Evolutionary conservation across 2,888 invertebrate genomes (phyloP).

Genomic region (Neria commutata): DNA sequence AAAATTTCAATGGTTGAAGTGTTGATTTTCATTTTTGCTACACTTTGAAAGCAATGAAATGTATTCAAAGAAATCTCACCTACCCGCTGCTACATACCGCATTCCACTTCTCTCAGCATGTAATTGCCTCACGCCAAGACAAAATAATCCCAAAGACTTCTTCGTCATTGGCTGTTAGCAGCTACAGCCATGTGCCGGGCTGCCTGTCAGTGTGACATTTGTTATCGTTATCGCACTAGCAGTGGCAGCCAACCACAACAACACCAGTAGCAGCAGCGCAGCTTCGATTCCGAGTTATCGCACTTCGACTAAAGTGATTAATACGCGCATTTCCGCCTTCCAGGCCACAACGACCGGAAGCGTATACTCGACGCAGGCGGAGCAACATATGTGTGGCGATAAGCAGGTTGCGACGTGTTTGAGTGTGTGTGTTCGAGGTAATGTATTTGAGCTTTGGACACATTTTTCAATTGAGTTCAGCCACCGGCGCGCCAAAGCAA

Average conservation of each 20-base stretch:
- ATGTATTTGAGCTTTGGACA: neutral
- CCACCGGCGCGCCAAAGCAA: too few species aligned
- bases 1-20: too few species aligned
- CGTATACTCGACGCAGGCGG: slow-evolving; percentile 2
- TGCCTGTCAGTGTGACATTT: slow-evolving; percentile 16
- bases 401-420: neutral
- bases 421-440: neutral
- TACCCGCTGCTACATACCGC: too few species aligned
- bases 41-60: too few species aligned
- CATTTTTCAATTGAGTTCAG: neutral
- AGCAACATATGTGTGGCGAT: slow-evolving; percentile 8
- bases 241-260: slow-evolving; percentile 4
- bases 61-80: too few species aligned
- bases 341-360: slow-evolving; percentile 18
- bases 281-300: slow-evolving; percentile 20
- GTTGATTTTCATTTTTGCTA: too few species aligned
- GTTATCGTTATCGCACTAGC: slow-evolving; percentile 15
- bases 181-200: neutral
- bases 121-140: too few species aligned
- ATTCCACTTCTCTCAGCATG: too few species aligned
- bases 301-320: slow-evolving; percentile 28
- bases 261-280: slow-evolving; percentile 3
- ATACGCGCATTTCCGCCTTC: slow-evolving; percentile 27
- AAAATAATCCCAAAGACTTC: too few species aligned
- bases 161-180: too few species aligned